Percentiles rank a stretch among this genome's conserved stretches.
phyloP scores from a whole-genome alignment of 2,888 invertebrate species.

The Pammene fasciana region DNA sequence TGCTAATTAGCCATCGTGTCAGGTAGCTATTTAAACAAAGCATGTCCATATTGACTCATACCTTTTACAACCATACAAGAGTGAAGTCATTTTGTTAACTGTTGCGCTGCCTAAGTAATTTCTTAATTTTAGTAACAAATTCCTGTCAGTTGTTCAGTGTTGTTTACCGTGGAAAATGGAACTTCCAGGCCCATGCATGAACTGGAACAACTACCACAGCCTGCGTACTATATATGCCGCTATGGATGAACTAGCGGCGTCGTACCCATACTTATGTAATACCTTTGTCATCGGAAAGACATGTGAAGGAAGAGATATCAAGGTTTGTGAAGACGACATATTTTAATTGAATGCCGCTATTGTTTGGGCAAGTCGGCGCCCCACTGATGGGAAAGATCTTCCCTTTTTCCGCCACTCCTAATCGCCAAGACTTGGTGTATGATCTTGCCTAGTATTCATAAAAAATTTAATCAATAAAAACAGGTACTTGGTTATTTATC shows the following conservation, averaged over 20 bases:
- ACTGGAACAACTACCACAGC: conserved; percentile 71
- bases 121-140: background rate
- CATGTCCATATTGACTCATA: background rate
- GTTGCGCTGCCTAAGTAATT: background rate
- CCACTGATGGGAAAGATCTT: too few relatives aligned
- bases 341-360: too few relatives aligned
- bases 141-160: conserved; percentile 7
- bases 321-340: conserved; percentile 51
- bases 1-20: background rate
- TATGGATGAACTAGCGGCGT: conserved; percentile 61
- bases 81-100: background rate
- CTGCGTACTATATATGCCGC: conserved; percentile 69
- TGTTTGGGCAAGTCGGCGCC: too few relatives aligned
- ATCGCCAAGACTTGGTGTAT: too few relatives aligned
- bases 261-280: conserved; percentile 67
- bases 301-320: conserved; percentile 69
- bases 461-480: too few relatives aligned
- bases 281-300: conserved; percentile 68
- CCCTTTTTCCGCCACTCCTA: too few relatives aligned
- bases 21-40: conserved; percentile 7
- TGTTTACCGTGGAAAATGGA: conserved; percentile 28
- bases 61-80: background rate
- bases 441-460: too few relatives aligned
- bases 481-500: too few relatives aligned
- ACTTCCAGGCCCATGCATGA: conserved; percentile 58